Evolutionary conservation across 1,140 invertebrate species (phyloP).

Genomic region (Drosophila funebris): DNA sequence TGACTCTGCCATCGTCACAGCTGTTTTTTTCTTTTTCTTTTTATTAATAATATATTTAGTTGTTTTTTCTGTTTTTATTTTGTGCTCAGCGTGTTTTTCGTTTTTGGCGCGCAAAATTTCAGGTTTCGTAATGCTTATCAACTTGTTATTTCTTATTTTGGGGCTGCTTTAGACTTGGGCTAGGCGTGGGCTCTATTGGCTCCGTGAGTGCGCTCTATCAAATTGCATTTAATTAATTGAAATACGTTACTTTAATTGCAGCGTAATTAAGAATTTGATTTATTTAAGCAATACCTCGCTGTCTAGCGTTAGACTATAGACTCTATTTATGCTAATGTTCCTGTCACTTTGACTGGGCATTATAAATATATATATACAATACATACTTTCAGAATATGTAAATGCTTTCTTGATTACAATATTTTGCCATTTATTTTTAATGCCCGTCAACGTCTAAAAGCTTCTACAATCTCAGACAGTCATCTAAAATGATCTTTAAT

Average conservation of each 20-base stretch:
- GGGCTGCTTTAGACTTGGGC: neutral
- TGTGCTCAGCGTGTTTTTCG: constrained; percentile 45
- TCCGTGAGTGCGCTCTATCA: constrained; percentile 52
- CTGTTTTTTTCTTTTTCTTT: constrained; percentile 51
- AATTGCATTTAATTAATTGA: constrained; percentile 75
- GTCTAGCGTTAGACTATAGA: neutral
- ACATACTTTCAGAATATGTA: constrained; percentile 1
- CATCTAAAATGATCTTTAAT: neutral
- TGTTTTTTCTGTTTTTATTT: constrained; percentile 22
- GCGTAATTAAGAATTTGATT: constrained; percentile 75
- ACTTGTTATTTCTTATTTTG: neutral
- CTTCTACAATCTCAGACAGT: neutral
- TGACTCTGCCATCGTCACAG: constrained; percentile 11
- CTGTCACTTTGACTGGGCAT: constrained; percentile 3
- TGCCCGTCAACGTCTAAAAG: neutral
- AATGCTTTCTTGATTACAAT: constrained; percentile 6
- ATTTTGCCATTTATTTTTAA: neutral
- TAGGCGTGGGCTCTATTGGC: constrained; percentile 15
- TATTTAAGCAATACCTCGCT: constrained; percentile 35
- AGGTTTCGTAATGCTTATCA: constrained; percentile 60
- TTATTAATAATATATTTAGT: constrained; percentile 37
- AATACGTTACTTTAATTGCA: constrained; percentile 77
- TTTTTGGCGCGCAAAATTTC: constrained; percentile 66
- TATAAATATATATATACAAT: neutral
- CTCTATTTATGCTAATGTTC: constrained; percentile 7